Evolutionary conservation across 2,113 vertebrate species (phyloP).

Genomic region (Uropsilus gracilis): DNA sequence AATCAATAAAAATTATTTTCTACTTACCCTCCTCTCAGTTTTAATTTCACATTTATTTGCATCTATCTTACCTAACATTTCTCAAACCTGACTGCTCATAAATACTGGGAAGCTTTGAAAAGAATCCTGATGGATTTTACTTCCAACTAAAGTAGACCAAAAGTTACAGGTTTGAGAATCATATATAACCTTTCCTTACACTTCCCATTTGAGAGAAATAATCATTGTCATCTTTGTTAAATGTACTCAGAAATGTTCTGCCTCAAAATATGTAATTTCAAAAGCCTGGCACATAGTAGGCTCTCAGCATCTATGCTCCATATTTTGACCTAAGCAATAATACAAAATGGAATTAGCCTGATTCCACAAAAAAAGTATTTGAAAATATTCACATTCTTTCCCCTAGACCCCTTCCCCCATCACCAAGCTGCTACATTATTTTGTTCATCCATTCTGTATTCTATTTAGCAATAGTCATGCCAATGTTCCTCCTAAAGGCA

Average conservation of each 20-base stretch:
- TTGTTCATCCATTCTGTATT: background rate
- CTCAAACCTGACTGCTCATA: background rate
- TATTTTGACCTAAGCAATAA: background rate
- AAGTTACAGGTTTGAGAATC: background rate
- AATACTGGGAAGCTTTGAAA: background rate
- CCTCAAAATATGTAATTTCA: background rate
- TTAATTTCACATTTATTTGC: conserved; percentile 32
- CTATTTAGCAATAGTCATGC: background rate
- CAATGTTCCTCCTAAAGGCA: background rate
- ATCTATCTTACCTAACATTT: background rate
- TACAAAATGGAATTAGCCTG: background rate
- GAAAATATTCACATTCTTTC: background rate
- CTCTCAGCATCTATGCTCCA: background rate
- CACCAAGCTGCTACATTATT: background rate
- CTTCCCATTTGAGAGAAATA: background rate
- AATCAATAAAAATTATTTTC: background rate
- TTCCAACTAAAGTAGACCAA: background rate
- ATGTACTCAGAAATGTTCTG: background rate
- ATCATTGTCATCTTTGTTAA: background rate
- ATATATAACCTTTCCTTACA: background rate
- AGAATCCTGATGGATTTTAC: background rate
- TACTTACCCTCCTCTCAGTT: background rate
- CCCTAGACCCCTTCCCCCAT: background rate
- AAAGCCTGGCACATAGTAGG: background rate
- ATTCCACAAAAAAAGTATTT: background rate